These are phyloP conservation scores for Diadegma fenestrale DNA, from an alignment of 2,888 invertebrate species.

Conservation along the genomic window DNA sequence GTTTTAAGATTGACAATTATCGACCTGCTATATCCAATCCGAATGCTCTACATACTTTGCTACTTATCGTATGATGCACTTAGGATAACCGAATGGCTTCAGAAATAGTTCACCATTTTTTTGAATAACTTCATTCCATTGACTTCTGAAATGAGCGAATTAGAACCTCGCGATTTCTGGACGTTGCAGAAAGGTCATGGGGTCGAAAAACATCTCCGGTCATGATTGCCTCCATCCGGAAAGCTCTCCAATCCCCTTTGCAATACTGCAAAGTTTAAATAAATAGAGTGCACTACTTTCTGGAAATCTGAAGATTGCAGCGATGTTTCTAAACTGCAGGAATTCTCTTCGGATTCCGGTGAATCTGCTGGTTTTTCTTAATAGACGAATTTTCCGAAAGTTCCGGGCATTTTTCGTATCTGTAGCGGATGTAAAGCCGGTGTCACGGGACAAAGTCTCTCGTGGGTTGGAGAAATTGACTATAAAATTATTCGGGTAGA, in stretches of 20 bases:
- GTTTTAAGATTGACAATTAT: constrained; percentile 32
- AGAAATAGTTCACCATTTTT: background rate
- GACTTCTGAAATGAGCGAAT: too few relatives aligned
- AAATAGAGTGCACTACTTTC: background rate
- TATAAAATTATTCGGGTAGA: constrained; percentile 3
- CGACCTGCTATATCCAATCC: background rate
- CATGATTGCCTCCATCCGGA: background rate
- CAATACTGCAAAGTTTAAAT: background rate
- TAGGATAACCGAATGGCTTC: background rate
- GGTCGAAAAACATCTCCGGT: background rate
- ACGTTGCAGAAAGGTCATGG: background rate
- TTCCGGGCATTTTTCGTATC: background rate
- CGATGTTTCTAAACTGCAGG: background rate
- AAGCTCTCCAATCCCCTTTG: background rate
- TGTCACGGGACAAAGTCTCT: background rate
- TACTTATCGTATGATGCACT: background rate
- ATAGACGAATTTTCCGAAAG: background rate
- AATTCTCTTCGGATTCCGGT: background rate
- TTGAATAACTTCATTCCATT: background rate
- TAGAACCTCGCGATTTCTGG: too few relatives aligned
- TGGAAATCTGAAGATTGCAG: background rate
- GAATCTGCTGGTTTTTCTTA: background rate
- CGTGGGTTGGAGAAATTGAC: background rate
- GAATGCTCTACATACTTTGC: background rate
- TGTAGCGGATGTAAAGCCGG: background rate